These are phyloP conservation scores for Tor tambroides DNA, from an alignment of 2,113 vertebrate genomes.

Conservation along the genomic window DNA sequence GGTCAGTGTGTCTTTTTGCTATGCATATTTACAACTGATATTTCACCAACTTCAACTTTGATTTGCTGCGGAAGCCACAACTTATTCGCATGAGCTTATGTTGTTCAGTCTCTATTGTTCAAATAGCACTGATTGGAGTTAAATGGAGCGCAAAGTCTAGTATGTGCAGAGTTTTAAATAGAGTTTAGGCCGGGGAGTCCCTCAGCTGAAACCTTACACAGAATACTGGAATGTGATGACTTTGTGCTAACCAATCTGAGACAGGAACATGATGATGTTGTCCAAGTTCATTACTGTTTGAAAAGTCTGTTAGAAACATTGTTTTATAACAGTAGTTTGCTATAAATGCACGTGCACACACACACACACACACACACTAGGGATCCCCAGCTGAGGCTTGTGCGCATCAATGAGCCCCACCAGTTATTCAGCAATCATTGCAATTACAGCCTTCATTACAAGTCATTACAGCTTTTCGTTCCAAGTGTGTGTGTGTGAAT, in stretches of 20 bases:
- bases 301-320: neutral
- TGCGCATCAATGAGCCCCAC: neutral
- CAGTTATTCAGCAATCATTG: constrained; percentile 27
- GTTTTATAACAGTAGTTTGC: neutral
- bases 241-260: neutral
- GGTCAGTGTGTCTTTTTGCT: no score
- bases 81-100: neutral
- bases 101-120: no score
- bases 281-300: neutral
- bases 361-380: neutral
- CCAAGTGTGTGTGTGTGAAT: constrained; percentile 13
- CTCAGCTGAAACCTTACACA: constrained; percentile 11
- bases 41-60: neutral
- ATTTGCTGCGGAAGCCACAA: neutral
- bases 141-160: neutral
- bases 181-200: neutral
- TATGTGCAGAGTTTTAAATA: no score
- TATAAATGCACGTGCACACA: neutral
- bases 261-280: neutral
- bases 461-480: neutral
- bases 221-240: neutral
- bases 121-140: no score
- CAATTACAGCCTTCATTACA: constrained; percentile 16
- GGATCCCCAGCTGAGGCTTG: neutral
- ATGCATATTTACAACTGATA: no score